Base-by-base conservation (phyloP, 2,888 invertebrate genomes). In the Abrostola triplasia region DNA sequence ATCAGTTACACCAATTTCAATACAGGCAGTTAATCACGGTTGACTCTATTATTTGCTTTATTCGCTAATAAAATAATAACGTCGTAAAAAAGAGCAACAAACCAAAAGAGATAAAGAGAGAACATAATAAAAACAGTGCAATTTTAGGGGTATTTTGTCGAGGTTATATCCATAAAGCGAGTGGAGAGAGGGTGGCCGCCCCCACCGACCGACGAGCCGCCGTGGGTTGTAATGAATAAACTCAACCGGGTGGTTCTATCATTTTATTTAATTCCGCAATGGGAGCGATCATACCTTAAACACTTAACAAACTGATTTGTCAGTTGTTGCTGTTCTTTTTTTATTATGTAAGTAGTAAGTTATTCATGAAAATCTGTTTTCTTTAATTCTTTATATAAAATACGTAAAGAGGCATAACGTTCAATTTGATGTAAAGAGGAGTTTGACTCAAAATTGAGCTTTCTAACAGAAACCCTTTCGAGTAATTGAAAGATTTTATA, bases 131-230 rank as follows among this genome's bases (percentile, higher is more conserved):
- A 94, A 94, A 93, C 94, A 94, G 90, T 94, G 93, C 94, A 94
- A 94, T 94, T 94, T 94, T 93, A 94, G 93, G 94, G 93, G 93
- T 92, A 94, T 94, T 94, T 93, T 94, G 94, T 94, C 92, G 94
- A 93, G 94, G 94, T 94, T 94, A 94, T 94, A 93, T 92, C 92
- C 90, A 94, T 94, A 94, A 94, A 93, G 88, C 88, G 90, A 91
- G 90, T 88, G 88, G 88, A 84, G 84, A 79, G 87, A 86, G 87
- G 87, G 86, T 80, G 84, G 83, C 72, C 70, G 82, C 83, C 78
- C 75, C 77, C 79, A 76, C 77, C 67, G 76, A 76, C 76, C 67
- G 76, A 76, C 76, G 76, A 81, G 87, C 84, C 88, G 85, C 85
- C 85, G 88, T 89, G 88, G 90, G 86, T 87, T 90, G 92, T 93